These are phyloP conservation scores for Limnothrissa miodon DNA, from an alignment of 2,113 vertebrate genomes.

Conservation along the genomic window DNA sequence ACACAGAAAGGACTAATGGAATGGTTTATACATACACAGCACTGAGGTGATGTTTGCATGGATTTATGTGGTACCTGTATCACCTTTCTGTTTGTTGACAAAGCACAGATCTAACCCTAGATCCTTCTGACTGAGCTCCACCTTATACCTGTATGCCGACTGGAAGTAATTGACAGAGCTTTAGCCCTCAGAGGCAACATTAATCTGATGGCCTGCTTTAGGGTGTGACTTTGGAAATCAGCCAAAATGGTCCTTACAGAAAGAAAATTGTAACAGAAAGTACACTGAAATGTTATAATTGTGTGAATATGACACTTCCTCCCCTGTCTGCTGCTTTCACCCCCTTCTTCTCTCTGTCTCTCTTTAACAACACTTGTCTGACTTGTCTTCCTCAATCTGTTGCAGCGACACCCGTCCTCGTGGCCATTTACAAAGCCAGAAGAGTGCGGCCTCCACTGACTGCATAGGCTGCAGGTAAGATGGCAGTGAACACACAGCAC, in stretches of 20 bases:
- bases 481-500: neutral
- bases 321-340: neutral
- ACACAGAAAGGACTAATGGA: neutral
- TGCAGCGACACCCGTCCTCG: neutral
- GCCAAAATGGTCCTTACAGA: neutral
- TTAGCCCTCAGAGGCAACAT: neutral
- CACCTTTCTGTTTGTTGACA: neutral
- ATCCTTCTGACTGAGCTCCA: no score
- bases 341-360: neutral
- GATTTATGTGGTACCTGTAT: neutral
- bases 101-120: no score
- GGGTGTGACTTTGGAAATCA: neutral
- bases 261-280: no score
- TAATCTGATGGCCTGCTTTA: no score
- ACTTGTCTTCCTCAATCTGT: neutral
- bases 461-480: slow-evolving; percentile 1
- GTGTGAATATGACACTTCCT: neutral
- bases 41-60: neutral
- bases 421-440: neutral
- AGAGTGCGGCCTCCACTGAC: neutral
- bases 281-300: neutral
- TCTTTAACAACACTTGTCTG: neutral
- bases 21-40: neutral
- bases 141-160: neutral
- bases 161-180: neutral